phyloP scores from a whole-genome alignment of 2,797 vertebrate species.

The Coilia nasus region DNA sequence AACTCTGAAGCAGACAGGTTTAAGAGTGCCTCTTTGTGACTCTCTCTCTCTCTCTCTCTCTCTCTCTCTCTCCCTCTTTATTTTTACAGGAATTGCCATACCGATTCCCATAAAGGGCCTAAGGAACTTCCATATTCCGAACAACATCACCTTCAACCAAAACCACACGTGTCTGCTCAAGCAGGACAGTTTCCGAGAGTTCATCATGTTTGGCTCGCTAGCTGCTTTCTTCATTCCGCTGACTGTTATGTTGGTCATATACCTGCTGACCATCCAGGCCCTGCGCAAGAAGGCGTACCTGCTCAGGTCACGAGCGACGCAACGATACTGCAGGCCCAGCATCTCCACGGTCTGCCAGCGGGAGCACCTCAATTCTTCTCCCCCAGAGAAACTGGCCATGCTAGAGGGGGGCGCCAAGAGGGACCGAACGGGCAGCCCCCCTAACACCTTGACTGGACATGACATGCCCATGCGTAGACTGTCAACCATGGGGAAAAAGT shows the following conservation, averaged over 20 bases:
- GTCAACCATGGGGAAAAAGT: slow-evolving; percentile 90
- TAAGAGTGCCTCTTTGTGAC: neutral
- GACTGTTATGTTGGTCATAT: slow-evolving; percentile 93
- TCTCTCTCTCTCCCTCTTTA: neutral
- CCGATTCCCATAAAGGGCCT: slow-evolving; percentile 92
- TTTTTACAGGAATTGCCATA: slow-evolving; percentile 87
- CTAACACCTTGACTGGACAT: slow-evolving; percentile 53
- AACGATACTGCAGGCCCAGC: slow-evolving; percentile 77
- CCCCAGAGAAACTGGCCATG: slow-evolving; percentile 80
- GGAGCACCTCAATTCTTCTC: slow-evolving; percentile 69
- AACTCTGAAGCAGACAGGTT: neutral
- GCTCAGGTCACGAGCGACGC: slow-evolving; percentile 82
- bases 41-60: neutral
- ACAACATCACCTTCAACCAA: slow-evolving; percentile 77
- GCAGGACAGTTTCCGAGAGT: slow-evolving; percentile 83
- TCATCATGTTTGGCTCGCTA: slow-evolving; percentile 93
- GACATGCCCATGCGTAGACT: slow-evolving; percentile 78
- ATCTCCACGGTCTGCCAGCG: slow-evolving; percentile 87
- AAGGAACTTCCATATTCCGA: slow-evolving; percentile 63
- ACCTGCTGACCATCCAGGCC: slow-evolving; percentile 91
- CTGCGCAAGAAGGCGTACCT: slow-evolving; percentile 90
- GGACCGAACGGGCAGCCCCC: slow-evolving; percentile 56
- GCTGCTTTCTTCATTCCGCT: slow-evolving; percentile 92
- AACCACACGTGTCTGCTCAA: slow-evolving; percentile 86
- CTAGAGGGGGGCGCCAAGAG: slow-evolving; percentile 68